These are phyloP conservation scores for Babyrousa celebensis DNA, from an alignment of 2,797 vertebrate genomes.

Conservation along the genomic window DNA sequence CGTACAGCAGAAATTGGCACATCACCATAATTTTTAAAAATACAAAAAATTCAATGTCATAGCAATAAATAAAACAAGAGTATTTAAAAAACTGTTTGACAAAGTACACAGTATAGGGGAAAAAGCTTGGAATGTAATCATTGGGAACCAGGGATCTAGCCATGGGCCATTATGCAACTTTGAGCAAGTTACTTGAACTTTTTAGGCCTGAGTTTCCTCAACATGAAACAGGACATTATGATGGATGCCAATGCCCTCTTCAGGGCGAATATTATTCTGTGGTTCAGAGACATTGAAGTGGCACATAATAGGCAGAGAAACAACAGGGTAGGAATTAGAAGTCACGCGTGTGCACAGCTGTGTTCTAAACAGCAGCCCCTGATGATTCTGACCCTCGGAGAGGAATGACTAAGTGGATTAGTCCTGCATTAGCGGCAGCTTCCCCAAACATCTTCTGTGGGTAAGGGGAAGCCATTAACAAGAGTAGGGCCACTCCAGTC, in stretches of 20 bases:
- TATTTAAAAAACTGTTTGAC: neutral
- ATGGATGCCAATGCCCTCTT: neutral
- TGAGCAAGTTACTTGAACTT: conserved; percentile 9
- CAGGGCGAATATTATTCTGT: neutral
- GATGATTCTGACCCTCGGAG: neutral
- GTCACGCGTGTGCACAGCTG: neutral
- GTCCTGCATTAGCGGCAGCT: neutral
- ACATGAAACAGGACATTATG: neutral
- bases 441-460: neutral
- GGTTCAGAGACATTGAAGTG: neutral
- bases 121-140: neutral
- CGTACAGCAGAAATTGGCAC: no score
- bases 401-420: neutral
- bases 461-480: neutral
- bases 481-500: neutral
- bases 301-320: neutral
- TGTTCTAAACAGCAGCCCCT: neutral
- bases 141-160: neutral
- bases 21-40: no score
- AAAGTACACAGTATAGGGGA: neutral
- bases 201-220: neutral
- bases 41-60: no score
- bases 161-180: neutral
- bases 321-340: neutral
- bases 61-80: neutral